Percentiles rank a stretch among this genome's conserved stretches.
phyloP scores from a whole-genome alignment of 1,140 invertebrate genomes.

The Charaxes varanes region DNA sequence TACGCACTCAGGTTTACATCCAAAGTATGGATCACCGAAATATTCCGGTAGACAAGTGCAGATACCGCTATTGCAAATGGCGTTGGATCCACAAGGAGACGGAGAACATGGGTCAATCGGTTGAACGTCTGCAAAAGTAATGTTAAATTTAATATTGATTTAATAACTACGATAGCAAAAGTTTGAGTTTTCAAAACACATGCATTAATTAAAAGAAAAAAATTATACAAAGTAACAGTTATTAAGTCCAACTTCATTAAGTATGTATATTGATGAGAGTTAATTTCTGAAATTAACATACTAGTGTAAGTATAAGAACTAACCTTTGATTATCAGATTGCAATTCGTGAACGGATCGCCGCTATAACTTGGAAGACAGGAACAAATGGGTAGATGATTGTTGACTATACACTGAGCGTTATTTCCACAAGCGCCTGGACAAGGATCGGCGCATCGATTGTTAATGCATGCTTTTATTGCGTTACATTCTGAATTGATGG shows the following conservation, averaged over 20 bases:
- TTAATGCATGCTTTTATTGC: conserved; percentile 80
- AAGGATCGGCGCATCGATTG: conserved; percentile 80
- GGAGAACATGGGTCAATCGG: conserved; percentile 77
- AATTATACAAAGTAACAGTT: too few species aligned
- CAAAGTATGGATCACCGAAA: conserved; percentile 74
- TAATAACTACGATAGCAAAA: too few species aligned
- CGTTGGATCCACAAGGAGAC: conserved; percentile 80
- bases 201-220: too few species aligned
- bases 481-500: conserved; percentile 81
- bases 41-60: conserved; percentile 83
- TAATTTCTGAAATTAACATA: too few species aligned
- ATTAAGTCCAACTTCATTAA: too few species aligned
- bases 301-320: conserved; percentile 9
- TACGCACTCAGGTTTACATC: conserved; percentile 81
- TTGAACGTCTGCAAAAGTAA: conserved; percentile 37
- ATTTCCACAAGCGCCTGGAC: conserved; percentile 82
- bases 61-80: conserved; percentile 75
- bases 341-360: conserved; percentile 80
- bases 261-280: too few species aligned
- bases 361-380: conserved; percentile 78
- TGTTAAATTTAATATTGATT: too few species aligned
- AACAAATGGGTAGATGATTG: conserved; percentile 81
- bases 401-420: conserved; percentile 83
- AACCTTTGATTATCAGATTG: conserved; percentile 27
- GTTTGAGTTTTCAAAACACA: too few species aligned